phyloP scores from a whole-genome alignment of 2,888 invertebrate species.

The Melanostoma scalare region DNA sequence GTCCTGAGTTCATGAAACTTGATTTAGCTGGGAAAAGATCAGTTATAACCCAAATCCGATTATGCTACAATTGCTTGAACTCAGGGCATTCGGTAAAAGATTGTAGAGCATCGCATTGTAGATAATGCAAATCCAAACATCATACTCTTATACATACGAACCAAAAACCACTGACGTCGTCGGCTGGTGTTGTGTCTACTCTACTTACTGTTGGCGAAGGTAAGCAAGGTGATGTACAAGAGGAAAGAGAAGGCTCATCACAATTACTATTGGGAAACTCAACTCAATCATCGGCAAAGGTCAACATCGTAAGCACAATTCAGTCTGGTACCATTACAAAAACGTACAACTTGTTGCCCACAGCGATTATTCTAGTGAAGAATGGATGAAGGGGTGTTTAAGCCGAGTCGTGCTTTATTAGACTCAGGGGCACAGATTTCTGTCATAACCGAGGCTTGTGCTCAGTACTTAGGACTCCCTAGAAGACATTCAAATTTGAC shows the following conservation, averaged over 20 bases:
- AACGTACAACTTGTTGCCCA: no score
- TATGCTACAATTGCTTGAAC: conserved; percentile 34
- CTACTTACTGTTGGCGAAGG: no score
- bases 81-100: conserved; percentile 8
- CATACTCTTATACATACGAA: conserved; percentile 6
- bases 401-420: no score
- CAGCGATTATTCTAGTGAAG: no score
- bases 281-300: neutral
- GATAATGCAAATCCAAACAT: conserved; percentile 8
- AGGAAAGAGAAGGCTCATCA: neutral
- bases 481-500: conserved; percentile 1
- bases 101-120: conserved; percentile 17
- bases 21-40: neutral
- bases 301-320: neutral
- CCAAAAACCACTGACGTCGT: no score
- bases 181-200: no score
- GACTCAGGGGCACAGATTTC: conserved; percentile 30
- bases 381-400: no score
- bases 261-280: neutral
- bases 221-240: no score
- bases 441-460: conserved; percentile 34
- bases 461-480: conserved; percentile 9
- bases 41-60: conserved; percentile 4
- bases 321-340: neutral
- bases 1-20: neutral